phyloP scores from a whole-genome alignment of 2,888 invertebrate species.

The Dimorphilus gyrociliatus region DNA sequence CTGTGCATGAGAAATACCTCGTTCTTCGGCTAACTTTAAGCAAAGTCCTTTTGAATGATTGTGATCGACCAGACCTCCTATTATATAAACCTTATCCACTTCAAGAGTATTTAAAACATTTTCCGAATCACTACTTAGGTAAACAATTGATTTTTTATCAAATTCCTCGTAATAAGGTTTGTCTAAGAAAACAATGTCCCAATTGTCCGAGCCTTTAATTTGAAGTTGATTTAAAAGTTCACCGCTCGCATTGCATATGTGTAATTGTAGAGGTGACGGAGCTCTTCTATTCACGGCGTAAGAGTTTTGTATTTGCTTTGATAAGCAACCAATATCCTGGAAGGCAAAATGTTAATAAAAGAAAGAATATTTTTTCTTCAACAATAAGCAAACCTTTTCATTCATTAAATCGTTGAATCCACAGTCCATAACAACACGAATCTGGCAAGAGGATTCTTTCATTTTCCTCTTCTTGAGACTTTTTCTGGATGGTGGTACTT shows the following conservation, averaged over 20 bases:
- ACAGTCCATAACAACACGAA: conserved; percentile 64
- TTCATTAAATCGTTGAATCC: conserved; percentile 81
- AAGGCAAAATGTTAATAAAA: no score
- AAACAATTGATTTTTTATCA: conserved; percentile 58
- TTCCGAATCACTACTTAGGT: conserved; percentile 82
- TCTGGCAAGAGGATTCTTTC: conserved; percentile 48
- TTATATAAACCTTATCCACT: conserved; percentile 66
- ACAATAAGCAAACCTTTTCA: conserved; percentile 43
- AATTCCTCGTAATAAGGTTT: conserved; percentile 54
- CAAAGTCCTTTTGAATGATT: conserved; percentile 74
- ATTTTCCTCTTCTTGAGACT: conserved; percentile 52
- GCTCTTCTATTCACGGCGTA: conserved; percentile 77
- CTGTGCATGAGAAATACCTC: conserved; percentile 57
- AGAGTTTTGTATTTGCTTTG: conserved; percentile 73
- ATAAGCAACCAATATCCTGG: conserved; percentile 64
- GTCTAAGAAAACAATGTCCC: conserved; percentile 52
- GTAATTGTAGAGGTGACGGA: conserved; percentile 49
- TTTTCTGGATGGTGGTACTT: conserved; percentile 52
- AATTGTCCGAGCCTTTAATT: no score
- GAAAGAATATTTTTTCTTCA: conserved; percentile 1
- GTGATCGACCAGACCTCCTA: conserved; percentile 94
- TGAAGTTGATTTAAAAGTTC: no score
- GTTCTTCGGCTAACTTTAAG: conserved; percentile 58
- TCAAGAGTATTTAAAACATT: conserved; percentile 55
- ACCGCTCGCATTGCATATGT: neutral